A percentile compares a stretch with the other conserved stretches of the same genome.
Conservation (phyloP, 1,140 invertebrate genomes). For the Drosophila kikkawai region DNA sequence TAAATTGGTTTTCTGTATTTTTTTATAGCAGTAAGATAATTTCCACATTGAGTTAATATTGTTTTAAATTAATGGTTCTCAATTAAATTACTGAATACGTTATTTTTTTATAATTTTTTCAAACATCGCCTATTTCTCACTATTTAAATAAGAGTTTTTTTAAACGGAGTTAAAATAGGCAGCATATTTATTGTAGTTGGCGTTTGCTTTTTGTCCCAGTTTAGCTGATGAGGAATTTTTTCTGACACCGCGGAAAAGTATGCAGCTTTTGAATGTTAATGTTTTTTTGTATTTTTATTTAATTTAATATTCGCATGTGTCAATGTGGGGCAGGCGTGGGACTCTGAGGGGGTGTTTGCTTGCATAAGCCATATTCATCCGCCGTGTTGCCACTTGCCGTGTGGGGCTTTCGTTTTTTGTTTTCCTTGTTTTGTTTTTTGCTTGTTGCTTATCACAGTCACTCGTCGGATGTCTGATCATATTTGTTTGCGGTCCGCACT, state of each 20-base stretch:
- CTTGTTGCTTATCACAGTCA: constrained; percentile 61
- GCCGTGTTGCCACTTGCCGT: constrained; percentile 56
- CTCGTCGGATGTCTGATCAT: constrained; percentile 77
- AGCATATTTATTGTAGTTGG: constrained; percentile 10
- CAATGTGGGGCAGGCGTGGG: constrained; percentile 1
- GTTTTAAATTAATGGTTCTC: neutral
- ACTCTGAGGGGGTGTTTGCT: constrained; percentile 20
- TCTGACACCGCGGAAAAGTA: constrained; percentile 57
- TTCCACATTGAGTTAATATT: neutral
- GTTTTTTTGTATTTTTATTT: constrained; percentile 32
- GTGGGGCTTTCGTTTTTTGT: neutral
- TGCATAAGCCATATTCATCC: constrained; percentile 68
- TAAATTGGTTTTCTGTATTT: no score
- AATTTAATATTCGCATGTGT: constrained; percentile 39
- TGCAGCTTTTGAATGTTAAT: constrained; percentile 33
- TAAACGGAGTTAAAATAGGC: constrained; percentile 8
- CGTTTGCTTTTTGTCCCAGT: constrained; percentile 12
- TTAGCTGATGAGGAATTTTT: constrained; percentile 37
- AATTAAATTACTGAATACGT: neutral
- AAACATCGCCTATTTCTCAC: neutral
- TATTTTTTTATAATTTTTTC: neutral
- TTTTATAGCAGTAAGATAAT: no score
- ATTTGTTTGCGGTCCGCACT: constrained; percentile 75
- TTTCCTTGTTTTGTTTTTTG: neutral
- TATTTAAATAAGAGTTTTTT: constrained; percentile 10